Conservation (phyloP, 2,797 vertebrate genomes). For the Premnoplex brunnescens region DNA sequence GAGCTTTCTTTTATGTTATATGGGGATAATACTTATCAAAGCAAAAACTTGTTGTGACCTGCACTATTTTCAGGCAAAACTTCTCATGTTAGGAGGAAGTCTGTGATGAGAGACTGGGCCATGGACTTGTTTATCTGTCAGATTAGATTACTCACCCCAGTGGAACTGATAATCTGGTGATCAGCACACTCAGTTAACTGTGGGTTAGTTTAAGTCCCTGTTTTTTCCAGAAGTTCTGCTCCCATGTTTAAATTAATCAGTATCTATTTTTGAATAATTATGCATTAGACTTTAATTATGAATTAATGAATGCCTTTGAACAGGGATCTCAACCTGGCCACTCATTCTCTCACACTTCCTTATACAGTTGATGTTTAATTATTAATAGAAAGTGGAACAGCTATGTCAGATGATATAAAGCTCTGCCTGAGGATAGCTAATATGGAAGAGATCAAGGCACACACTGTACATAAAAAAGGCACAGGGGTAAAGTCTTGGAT, state of each 20-base stretch:
- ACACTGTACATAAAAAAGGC: neutral
- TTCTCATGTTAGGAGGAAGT: neutral
- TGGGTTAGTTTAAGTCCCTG: neutral
- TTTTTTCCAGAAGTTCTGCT: neutral
- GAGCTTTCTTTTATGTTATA: neutral
- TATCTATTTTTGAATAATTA: slow-evolving; percentile 35
- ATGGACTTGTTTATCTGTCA: neutral
- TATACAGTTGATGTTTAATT: slow-evolving; percentile 34
- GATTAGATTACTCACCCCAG: neutral
- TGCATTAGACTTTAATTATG: slow-evolving; percentile 1
- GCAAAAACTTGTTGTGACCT: neutral
- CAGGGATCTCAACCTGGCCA: slow-evolving; percentile 5
- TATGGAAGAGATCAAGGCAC: neutral
- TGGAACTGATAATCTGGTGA: neutral
- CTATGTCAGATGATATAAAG: neutral
- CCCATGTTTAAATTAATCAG: slow-evolving; percentile 1
- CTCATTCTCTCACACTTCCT: neutral
- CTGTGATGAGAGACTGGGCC: neutral
- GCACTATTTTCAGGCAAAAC: neutral
- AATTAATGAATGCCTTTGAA: slow-evolving; percentile 48
- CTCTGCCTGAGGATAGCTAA: neutral
- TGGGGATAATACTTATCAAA: neutral
- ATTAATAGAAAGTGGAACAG: neutral
- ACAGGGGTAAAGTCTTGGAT: neutral
- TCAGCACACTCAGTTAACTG: neutral